Evolutionary conservation across 2,113 vertebrate species (phyloP).

Genomic region (Mionectes macconnelli): DNA sequence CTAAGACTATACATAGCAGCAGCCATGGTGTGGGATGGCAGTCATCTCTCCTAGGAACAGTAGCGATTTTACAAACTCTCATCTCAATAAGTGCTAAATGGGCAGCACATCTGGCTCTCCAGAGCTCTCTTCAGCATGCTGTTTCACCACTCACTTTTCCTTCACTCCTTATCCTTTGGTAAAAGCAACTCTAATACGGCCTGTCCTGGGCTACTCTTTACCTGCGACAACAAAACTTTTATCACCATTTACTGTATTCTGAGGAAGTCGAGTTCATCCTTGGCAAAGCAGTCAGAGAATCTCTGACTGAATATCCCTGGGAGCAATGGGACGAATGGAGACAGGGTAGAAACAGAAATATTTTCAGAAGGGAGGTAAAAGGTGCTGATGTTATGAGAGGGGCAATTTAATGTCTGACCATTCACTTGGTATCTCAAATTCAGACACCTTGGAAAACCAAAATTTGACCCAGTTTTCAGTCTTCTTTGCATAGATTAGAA

Average conservation of each 20-base stretch:
- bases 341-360: background rate
- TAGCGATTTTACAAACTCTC: background rate
- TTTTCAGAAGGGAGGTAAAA: background rate
- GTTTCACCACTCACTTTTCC: background rate
- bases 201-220: background rate
- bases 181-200: background rate
- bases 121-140: background rate
- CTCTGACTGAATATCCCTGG: background rate
- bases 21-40: background rate
- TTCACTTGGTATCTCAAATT: background rate
- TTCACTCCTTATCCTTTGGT: background rate
- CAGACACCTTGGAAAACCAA: background rate
- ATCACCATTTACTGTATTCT: background rate
- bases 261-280: background rate
- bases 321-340: background rate
- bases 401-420: background rate
- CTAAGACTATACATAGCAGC: background rate
- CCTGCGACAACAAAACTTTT: background rate
- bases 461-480: background rate
- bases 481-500: background rate
- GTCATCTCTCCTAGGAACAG: background rate
- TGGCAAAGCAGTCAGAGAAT: background rate
- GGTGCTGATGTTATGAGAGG: background rate
- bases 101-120: background rate
- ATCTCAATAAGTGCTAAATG: background rate